phyloP scores from a whole-genome alignment of 2,888 invertebrate species.

The Vanessa cardui region DNA sequence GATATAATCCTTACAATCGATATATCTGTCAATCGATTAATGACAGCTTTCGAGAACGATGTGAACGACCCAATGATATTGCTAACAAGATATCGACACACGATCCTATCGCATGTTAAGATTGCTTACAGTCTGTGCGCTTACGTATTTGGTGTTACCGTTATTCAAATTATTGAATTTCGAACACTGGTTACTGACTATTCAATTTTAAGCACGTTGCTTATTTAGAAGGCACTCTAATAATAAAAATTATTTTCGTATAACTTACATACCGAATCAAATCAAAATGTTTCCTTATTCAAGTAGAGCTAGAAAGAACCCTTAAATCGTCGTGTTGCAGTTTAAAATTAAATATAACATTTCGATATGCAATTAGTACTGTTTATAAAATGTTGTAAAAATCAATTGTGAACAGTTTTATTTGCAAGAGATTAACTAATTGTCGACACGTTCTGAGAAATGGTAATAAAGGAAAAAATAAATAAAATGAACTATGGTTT shows the following conservation, averaged over 20 bases:
- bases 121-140: slow-evolving; percentile 1
- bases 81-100: slow-evolving; percentile 18
- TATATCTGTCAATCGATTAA: slow-evolving; percentile 46
- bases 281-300: no score
- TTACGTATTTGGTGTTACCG: neutral
- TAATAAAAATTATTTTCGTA: neutral
- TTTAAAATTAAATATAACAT: no score
- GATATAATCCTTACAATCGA: slow-evolving; percentile 21
- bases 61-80: slow-evolving; percentile 35
- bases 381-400: no score
- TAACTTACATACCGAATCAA: neutral
- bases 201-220: neutral
- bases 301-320: no score
- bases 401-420: no score
- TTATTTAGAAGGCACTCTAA: neutral
- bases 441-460: neutral
- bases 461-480: neutral
- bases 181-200: neutral
- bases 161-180: slow-evolving; percentile 10
- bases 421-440: neutral
- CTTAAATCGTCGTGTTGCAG: no score
- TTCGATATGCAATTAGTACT: no score
- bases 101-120: slow-evolving; percentile 12
- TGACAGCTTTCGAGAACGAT: slow-evolving; percentile 28
- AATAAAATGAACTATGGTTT: slow-evolving; percentile 8